Evolutionary conservation across 2,797 vertebrate species (phyloP).

Genomic region (Euphonia xanthogaster): DNA sequence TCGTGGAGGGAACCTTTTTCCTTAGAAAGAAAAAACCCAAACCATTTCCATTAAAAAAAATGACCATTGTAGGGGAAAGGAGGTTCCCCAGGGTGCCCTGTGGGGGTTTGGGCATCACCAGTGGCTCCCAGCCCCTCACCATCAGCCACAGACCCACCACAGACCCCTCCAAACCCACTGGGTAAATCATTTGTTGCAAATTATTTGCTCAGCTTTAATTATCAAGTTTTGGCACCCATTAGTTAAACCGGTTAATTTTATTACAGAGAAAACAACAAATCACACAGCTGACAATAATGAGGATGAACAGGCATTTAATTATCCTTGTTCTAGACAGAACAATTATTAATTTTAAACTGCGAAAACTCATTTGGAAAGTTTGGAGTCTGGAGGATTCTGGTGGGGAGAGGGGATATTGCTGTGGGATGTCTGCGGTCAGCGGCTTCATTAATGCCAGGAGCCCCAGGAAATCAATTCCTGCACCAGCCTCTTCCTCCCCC

Average conservation of each 20-base stretch:
- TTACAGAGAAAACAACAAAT: conserved; percentile 63
- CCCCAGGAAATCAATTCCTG: background rate
- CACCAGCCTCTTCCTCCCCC: background rate
- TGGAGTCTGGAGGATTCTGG: background rate
- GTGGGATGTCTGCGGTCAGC: background rate
- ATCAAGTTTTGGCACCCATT: conserved; percentile 52
- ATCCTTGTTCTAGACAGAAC: conserved; percentile 37
- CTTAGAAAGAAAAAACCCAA: background rate
- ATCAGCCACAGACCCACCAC: background rate
- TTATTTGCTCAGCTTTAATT: conserved; percentile 64
- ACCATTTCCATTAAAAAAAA: background rate
- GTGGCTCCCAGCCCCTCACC: background rate
- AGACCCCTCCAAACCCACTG: background rate
- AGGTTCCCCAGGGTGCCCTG: background rate
- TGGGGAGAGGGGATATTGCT: background rate
- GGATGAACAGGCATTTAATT: conserved; percentile 65
- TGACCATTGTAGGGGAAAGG: background rate
- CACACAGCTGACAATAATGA: conserved; percentile 47
- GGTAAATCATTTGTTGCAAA: conserved; percentile 37
- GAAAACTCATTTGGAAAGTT: conserved; percentile 41
- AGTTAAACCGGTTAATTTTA: conserved; percentile 50
- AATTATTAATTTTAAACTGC: conserved; percentile 52
- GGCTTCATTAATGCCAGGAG: background rate
- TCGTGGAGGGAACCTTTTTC: accelerated
- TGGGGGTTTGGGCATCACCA: background rate